A percentile compares a stretch with the other conserved stretches of the same genome.
Conservation (phyloP, 2,888 invertebrate species). For the Shargacucullia verbasci region DNA sequence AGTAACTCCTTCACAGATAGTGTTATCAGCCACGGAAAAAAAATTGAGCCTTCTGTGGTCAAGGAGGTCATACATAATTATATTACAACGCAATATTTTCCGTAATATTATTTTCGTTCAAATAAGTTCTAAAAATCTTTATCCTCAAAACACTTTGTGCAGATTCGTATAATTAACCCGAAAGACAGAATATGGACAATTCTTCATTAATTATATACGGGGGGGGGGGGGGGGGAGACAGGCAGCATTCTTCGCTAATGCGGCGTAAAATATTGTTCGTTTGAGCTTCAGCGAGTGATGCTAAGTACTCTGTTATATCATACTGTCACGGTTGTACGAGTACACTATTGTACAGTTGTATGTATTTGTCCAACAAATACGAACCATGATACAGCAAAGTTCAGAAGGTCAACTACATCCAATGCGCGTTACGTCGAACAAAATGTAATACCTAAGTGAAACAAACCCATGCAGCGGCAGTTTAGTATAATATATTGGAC, state of each 20-base stretch:
- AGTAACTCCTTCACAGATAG: too few species aligned
- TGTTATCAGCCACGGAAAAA: too few species aligned
- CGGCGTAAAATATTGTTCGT: constrained; percentile 42
- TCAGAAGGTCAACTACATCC: constrained; percentile 5
- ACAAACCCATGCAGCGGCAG: too few species aligned
- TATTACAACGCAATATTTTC: too few species aligned
- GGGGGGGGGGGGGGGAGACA: neutral
- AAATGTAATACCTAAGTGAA: too few species aligned
- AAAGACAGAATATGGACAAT: constrained; percentile 10
- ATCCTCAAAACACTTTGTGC: neutral
- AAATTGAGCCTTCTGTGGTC: too few species aligned
- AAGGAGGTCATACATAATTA: too few species aligned
- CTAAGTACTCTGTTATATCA: constrained; percentile 46
- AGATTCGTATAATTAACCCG: constrained; percentile 3
- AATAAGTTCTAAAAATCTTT: neutral
- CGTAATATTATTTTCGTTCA: too few species aligned
- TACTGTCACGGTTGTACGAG: constrained; percentile 22
- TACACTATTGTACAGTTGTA: constrained; percentile 27
- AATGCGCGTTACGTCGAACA: too few species aligned
- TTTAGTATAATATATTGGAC: too few species aligned
- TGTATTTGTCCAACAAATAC: constrained; percentile 20
- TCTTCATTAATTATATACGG: constrained; percentile 15
- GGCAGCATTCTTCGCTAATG: constrained; percentile 31
- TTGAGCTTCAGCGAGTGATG: constrained; percentile 11
- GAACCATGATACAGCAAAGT: neutral